Percentiles rank a stretch among this genome's conserved stretches.
Conservation (phyloP, 1,140 invertebrate genomes). For the Schlechtendalia chinensis region DNA sequence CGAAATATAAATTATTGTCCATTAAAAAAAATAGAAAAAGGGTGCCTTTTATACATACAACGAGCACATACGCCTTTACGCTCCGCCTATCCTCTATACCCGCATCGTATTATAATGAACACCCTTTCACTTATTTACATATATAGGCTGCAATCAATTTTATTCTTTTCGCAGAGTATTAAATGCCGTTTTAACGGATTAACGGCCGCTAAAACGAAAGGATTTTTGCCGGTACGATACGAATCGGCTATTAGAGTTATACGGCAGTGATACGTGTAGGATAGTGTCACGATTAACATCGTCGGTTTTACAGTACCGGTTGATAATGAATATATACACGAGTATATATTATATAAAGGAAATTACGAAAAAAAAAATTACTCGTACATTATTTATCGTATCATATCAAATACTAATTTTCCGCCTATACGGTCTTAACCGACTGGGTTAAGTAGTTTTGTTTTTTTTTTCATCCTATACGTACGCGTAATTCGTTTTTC, state of each 20-base stretch:
- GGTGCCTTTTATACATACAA: conserved; percentile 29
- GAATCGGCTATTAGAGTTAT: conserved; percentile 18
- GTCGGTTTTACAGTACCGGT: not conserved
- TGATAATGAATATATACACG: not conserved
- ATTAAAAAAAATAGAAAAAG: conserved; percentile 40
- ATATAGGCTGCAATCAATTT: conserved; percentile 42
- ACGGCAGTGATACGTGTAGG: not conserved
- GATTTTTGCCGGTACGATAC: conserved; percentile 24
- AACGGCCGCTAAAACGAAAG: conserved; percentile 38
- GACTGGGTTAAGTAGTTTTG: too few relatives aligned
- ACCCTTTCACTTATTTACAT: conserved; percentile 49
- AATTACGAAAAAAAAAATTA: too few relatives aligned
- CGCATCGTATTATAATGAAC: conserved; percentile 43
- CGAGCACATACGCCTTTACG: conserved; percentile 35
- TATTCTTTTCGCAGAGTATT: conserved; percentile 46
- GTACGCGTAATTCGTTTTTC: not conserved
- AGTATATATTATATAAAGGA: too few relatives aligned
- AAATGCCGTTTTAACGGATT: conserved; percentile 48
- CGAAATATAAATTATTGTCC: conserved; percentile 49
- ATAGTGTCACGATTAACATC: not conserved
- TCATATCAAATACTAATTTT: too few relatives aligned
- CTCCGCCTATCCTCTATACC: conserved; percentile 33
- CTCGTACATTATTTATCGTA: too few relatives aligned
- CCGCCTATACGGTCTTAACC: too few relatives aligned
- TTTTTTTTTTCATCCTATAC: too few relatives aligned